Evolutionary conservation across 2,797 vertebrate species (phyloP).

Genomic region (Artibeus jamaicensis): DNA sequence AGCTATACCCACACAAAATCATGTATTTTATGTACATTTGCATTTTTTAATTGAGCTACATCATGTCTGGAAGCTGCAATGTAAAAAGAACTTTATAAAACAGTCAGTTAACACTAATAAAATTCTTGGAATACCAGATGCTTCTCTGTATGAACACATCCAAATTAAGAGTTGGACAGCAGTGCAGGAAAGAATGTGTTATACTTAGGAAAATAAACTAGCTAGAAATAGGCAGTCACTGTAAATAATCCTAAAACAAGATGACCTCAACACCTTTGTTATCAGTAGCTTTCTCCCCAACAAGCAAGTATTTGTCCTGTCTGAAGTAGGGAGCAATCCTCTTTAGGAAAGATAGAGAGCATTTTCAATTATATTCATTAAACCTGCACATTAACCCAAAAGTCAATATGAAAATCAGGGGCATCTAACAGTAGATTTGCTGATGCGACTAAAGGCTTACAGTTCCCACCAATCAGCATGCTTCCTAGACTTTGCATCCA

Average conservation of each 20-base stretch:
- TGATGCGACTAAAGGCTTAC: neutral
- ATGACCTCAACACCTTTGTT: neutral
- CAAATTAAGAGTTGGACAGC: constrained; percentile 36
- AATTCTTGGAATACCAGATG: constrained; percentile 54
- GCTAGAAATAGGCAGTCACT: constrained; percentile 10
- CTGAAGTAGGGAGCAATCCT: neutral
- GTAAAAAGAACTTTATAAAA: constrained; percentile 19
- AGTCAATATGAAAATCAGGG: neutral
- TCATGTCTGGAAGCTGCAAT: neutral
- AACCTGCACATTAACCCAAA: neutral
- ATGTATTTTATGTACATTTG: neutral
- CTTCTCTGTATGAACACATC: constrained; percentile 47
- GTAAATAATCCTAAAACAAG: constrained; percentile 49
- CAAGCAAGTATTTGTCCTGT: neutral
- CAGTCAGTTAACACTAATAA: constrained; percentile 54
- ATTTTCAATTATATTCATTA: constrained; percentile 1
- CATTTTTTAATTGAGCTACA: neutral
- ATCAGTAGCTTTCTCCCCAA: neutral
- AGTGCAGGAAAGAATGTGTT: constrained; percentile 56
- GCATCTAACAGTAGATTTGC: neutral
- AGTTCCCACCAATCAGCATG: neutral
- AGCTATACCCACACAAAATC: neutral
- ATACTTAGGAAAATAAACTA: constrained; percentile 63
- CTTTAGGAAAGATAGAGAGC: neutral
- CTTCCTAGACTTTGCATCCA: too few relatives aligned